Base-by-base conservation (phyloP, 2,797 vertebrate species). In the Anas flavirostris region DNA sequence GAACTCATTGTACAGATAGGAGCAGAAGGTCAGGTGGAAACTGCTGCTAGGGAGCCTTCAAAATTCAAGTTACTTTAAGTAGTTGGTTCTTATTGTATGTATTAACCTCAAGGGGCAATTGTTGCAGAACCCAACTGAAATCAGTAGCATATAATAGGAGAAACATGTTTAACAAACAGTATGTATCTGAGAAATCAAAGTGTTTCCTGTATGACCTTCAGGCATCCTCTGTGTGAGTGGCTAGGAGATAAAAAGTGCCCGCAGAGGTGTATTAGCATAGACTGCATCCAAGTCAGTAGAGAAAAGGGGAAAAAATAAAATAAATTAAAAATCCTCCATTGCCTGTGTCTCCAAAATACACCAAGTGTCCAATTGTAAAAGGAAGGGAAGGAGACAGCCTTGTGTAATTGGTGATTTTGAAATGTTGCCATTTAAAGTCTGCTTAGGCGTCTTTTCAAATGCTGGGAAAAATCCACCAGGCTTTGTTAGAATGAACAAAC, bases 101-200 rank as follows among this genome's bases (percentile, higher is more conserved):
- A 44, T 95, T 96, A 93, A 95, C 95, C 94, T 88, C 52, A 74
- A 83, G 88, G 82, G 77, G 60, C 76, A 92, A 48, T 55, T 80
- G 9, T 35, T 72, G 11, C 22, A 22, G 33, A 95, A 88, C 41
- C n/a, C 39, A 74, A 50, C 22, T 41, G 56, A 91, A 91, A 92
- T 82, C 68, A 64, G 55, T 46, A 53, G 63, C 33, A 29, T 33
- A 35, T 60, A 90, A 77, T 50, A 77, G 48, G n/a, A 75, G 92
- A 87, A 92, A 83, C 72, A 15, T 16, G 8, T 76, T 88, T 80
- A 82, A 25, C 48, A 87, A 91, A 82, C 17, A 63, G 9, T n/a
- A 56, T 4, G 14, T 52, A 88, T 31, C 35, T 82, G 55, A 91
- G 62, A 86, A 92, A 75, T 73, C 16, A 60, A n/a, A 70, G 31